Conservation (phyloP, 2,888 invertebrate species). For the Macroteleia sp. region DNA sequence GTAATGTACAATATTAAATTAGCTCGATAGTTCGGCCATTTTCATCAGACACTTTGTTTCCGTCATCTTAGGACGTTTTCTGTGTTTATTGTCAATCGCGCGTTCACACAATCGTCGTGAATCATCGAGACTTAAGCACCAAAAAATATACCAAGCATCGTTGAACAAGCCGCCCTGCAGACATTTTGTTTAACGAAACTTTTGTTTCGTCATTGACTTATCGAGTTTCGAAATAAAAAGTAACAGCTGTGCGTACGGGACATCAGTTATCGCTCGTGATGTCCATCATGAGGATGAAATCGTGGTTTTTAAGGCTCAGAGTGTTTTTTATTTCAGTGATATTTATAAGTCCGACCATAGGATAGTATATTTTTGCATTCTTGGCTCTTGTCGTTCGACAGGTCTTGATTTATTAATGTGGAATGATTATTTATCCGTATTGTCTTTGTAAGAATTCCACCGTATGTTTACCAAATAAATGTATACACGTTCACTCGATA, state of each 20-base stretch:
- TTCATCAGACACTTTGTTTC: slow-evolving; percentile 46
- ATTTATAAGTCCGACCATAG: slow-evolving; percentile 53
- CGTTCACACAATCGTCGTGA: slow-evolving; percentile 23
- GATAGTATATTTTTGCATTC: slow-evolving; percentile 59
- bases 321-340: slow-evolving; percentile 63
- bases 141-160: slow-evolving; percentile 9
- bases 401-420: slow-evolving; percentile 46
- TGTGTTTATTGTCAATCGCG: slow-evolving; percentile 37
- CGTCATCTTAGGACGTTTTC: slow-evolving; percentile 36
- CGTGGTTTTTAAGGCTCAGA: slow-evolving; percentile 54
- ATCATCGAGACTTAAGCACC: slow-evolving; percentile 50
- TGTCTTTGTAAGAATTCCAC: slow-evolving; percentile 55
- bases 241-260: slow-evolving; percentile 21
- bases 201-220: slow-evolving; percentile 48
- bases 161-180: slow-evolving; percentile 16
- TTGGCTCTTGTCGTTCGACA: slow-evolving; percentile 52
- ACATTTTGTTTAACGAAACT: slow-evolving; percentile 41
- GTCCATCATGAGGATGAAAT: slow-evolving; percentile 43
- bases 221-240: slow-evolving; percentile 14
- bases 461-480: slow-evolving; percentile 62
- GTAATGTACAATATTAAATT: slow-evolving; percentile 72
- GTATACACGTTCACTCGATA: slow-evolving; percentile 46
- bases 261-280: slow-evolving; percentile 25
- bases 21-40: slow-evolving; percentile 66
- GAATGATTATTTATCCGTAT: slow-evolving; percentile 56